A percentile compares a stretch with the other conserved stretches of the same genome.
Evolutionary conservation across 2,888 invertebrate genomes (phyloP).

Genomic region (Achlya flavicornis): DNA sequence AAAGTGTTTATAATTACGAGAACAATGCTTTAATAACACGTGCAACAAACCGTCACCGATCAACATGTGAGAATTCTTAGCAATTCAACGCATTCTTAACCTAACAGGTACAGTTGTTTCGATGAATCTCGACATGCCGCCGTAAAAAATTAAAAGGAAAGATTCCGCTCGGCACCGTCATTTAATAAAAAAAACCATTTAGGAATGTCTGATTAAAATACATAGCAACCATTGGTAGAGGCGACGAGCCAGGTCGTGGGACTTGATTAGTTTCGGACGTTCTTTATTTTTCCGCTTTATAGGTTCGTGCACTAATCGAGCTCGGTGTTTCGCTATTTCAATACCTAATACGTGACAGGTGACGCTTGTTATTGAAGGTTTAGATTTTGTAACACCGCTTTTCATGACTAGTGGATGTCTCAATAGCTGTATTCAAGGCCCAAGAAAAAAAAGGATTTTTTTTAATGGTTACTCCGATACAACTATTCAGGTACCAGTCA

Average conservation of each 20-base stretch:
- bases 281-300: constrained; percentile 65
- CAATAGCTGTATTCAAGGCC: neutral
- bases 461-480: too few relatives aligned
- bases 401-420: neutral
- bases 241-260: constrained; percentile 61
- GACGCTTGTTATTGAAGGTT: constrained; percentile 19
- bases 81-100: constrained; percentile 35
- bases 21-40: constrained; percentile 32
- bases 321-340: constrained; percentile 45
- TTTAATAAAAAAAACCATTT: constrained; percentile 63
- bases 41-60: constrained; percentile 25
- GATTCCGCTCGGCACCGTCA: constrained; percentile 42
- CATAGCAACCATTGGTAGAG: constrained; percentile 49
- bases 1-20: constrained; percentile 23
- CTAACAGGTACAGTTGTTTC: constrained; percentile 39
- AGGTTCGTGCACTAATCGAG: constrained; percentile 55
- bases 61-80: constrained; percentile 28
- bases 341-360: constrained; percentile 41
- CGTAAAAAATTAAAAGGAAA: constrained; percentile 59
- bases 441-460: too few relatives aligned
- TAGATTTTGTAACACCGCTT: constrained; percentile 20
- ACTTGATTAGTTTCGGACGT: constrained; percentile 73
- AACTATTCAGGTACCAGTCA: too few relatives aligned
- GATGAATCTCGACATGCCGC: constrained; percentile 30
- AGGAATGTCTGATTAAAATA: constrained; percentile 79